Evolutionary conservation across 2,113 vertebrate species (phyloP).

Genomic region (Nycticryphes semicollaris): DNA sequence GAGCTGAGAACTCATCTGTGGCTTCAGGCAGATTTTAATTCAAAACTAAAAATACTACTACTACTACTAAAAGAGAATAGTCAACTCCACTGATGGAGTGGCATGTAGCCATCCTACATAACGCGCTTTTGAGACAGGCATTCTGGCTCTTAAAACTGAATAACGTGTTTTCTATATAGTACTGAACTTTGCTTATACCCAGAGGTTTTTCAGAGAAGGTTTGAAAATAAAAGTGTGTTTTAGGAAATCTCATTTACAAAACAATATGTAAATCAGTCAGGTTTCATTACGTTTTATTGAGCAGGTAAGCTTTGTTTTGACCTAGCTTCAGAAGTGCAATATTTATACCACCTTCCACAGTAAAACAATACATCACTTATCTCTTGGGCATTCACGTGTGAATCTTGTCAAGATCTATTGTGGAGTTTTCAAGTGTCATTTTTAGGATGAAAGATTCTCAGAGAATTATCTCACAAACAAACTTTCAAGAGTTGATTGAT

Average conservation of each 20-base stretch:
- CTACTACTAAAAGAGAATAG: neutral
- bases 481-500: constrained; percentile 33
- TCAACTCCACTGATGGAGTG: neutral
- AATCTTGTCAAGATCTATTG: constrained; percentile 34
- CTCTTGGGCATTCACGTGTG: constrained; percentile 23
- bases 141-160: neutral
- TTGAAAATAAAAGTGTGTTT: constrained; percentile 37
- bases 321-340: neutral
- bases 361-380: constrained; percentile 15
- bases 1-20: neutral
- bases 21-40: constrained; percentile 38
- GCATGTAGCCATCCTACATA: neutral
- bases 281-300: neutral
- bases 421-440: neutral
- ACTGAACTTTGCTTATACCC: neutral
- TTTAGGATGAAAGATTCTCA: constrained; percentile 36
- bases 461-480: constrained; percentile 37
- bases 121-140: neutral
- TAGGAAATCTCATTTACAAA: constrained; percentile 24
- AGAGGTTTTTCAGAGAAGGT: neutral
- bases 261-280: neutral
- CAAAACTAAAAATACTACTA: neutral
- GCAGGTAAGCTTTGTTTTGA: constrained; percentile 12
- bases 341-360: constrained; percentile 10
- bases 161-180: neutral